Base-by-base conservation (phyloP, 2,888 invertebrate species). In the Patella ulyssiponensis region DNA sequence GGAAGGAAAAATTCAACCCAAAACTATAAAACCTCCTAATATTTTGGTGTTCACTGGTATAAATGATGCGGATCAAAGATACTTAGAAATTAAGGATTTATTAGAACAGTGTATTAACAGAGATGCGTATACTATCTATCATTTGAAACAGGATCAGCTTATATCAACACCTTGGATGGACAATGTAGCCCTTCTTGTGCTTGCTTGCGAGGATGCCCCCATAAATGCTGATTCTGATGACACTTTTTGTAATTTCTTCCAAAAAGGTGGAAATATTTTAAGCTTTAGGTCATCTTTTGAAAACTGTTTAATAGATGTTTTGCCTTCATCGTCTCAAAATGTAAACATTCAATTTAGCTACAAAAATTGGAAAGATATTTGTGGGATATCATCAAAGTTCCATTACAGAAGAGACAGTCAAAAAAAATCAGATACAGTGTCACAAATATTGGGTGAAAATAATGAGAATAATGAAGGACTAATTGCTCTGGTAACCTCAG, bases 31-130 rank as follows among this genome's bases (percentile, higher is more conserved):
- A 83, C 91, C 91, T 9, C 91, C 91, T 1, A 91, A 91, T 80
- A 85, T 91, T n/a, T 83, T 91, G 15, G 83, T 91, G 0, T 91
- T 90, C 82, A 88, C 88, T 75, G 91, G 90, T 7, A 88, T 87
- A 72, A 87, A 87, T 75, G 90, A 90, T 78, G 9, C 20, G 23
- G 85, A 89, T 0, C 76, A 87, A 74, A 86, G 85, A 73, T 91
- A 89, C 83, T 83, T 88, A 15, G 82, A 80, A 17, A 82, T 89
- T 7, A 86, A 82, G 71, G 69, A 74, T 20, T 82, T 86, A 1
- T 73, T 91, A 12, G 82, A 85, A 56, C 83, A 87, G 73, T 89
- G 89, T 77, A 70, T 91, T 5, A 87, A 89, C 77, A 79, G 80
- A 3, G 87, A 88, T 7, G 80, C 86, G 17, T 91, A 91, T 81